Base-by-base conservation (phyloP, 1,140 invertebrate genomes). In the Drosophila fuyamai region DNA sequence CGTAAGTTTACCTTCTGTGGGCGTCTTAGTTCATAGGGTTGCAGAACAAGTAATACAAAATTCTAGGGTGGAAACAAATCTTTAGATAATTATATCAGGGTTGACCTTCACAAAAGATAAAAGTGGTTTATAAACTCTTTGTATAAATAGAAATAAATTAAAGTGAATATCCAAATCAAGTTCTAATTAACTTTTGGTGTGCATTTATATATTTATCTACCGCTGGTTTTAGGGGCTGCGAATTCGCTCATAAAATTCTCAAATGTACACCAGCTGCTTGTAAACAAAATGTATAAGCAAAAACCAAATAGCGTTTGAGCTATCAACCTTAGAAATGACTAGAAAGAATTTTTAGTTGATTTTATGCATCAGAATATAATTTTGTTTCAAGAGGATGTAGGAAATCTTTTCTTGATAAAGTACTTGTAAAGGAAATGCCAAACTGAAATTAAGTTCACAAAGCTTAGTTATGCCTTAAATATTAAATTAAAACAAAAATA, bases 1-100 rank as follows among this genome's bases (percentile, higher is more conserved):
- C 63, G 82, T 85, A 51, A 81, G 82, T 61, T 12, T 14, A n/a
- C 7, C 1, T 35, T 13, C 8, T 36, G 6, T 32, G 6, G 29
- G 18, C 35, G 35, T 6, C 3, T 41, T 18, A 35, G 14, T 41
- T 62, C 7, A 5, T 2, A 53, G 4, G 2, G 14, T 2, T 18
- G 9, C 4, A 38, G 12, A 62, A 62, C 14, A 57, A 43, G 16
- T 40, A n/a, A 59, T 55, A n/a, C n/a, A 55, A 18, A 12, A 18
- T 23, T 23, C 16, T 29, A 29, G 13, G 35, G 14, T 12, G 6
- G 18, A 16, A 29, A 41, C n/a, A 38, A 61, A 57, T 57, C 36
- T 18, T 12, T 14, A 59, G 54, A 41, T 59, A 32, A 32, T 32
- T 32, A 6, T 8, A 32, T 32, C 29, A 32, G 2, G 8, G 29